Evolutionary conservation across 2,797 vertebrate species (phyloP).

Genomic region (Potorous gilbertii): DNA sequence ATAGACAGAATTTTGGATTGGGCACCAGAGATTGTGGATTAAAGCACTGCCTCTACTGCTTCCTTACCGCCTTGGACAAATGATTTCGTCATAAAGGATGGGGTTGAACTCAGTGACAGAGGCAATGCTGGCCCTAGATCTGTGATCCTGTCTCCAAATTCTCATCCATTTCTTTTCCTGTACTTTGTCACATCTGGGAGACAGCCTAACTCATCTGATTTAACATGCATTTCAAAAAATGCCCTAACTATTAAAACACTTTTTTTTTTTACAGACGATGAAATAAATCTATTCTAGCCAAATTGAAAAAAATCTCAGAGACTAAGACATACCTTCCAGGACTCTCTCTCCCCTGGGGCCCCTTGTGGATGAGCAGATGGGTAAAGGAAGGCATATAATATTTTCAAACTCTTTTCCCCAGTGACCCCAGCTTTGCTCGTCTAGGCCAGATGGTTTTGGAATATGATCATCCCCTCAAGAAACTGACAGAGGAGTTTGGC

Average conservation of each 20-base stretch:
- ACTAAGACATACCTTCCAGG: not conserved
- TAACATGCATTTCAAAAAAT: constrained; percentile 99
- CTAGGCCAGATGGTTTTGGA: constrained; percentile 95
- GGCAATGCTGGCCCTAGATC: not conserved
- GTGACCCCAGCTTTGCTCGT: constrained; percentile 92
- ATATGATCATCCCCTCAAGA: constrained; percentile 94
- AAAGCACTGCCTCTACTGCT: not conserved
- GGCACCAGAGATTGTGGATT: not conserved
- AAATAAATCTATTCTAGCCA: constrained; percentile 99
- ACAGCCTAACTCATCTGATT: constrained; percentile 98
- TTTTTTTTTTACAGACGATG: constrained; percentile 98
- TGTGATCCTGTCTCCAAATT: not conserved
- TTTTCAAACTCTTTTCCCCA: constrained; percentile 74
- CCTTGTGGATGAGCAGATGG: not conserved
- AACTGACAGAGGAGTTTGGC: constrained; percentile 94
- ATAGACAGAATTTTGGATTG: not conserved
- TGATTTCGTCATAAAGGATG: not conserved
- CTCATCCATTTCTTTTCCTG: constrained; percentile 93
- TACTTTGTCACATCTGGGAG: constrained; percentile 96
- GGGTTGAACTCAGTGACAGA: not conserved
- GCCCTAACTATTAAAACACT: constrained; percentile 99
- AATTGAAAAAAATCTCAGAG: constrained; percentile 67
- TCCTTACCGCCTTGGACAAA: not conserved
- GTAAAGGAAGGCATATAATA: constrained; percentile 1
- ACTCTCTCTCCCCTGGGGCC: not conserved